These are phyloP conservation scores for Crotophaga sulcirostris DNA, from an alignment of 2,113 vertebrate genomes.

Conservation along the genomic window DNA sequence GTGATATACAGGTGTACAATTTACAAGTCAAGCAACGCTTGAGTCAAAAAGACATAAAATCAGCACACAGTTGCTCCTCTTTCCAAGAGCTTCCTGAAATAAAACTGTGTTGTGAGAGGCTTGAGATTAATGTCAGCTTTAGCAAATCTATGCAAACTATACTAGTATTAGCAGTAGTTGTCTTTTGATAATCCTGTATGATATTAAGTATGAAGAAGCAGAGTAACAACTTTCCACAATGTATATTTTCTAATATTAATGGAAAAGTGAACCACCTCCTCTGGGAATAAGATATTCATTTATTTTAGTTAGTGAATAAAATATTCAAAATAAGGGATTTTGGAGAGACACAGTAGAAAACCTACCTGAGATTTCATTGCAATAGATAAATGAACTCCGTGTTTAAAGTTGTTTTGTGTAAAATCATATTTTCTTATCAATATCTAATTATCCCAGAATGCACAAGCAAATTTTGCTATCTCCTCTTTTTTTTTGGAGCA, in stretches of 20 bases:
- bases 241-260: not conserved
- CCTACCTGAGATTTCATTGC: not conserved
- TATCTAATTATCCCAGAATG: not conserved
- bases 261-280: not conserved
- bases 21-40: conserved; percentile 58
- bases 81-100: conserved; percentile 42
- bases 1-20: not conserved
- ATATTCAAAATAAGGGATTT: not conserved
- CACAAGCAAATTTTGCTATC: not conserved
- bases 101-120: not conserved
- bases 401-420: not conserved
- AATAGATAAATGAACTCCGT: not conserved
- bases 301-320: not conserved
- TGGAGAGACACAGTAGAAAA: not conserved
- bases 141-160: not conserved
- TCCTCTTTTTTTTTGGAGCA: not conserved
- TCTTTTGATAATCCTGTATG: not conserved
- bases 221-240: not conserved
- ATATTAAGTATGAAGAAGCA: not conserved
- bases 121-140: not conserved
- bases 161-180: not conserved
- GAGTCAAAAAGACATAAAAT: conserved; percentile 36
- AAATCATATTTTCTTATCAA: not conserved
- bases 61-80: conserved; percentile 39
- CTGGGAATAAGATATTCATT: not conserved